These are phyloP conservation scores for Stegophylla sp. DNA, from an alignment of 2,888 invertebrate genomes.

Conservation along the genomic window DNA sequence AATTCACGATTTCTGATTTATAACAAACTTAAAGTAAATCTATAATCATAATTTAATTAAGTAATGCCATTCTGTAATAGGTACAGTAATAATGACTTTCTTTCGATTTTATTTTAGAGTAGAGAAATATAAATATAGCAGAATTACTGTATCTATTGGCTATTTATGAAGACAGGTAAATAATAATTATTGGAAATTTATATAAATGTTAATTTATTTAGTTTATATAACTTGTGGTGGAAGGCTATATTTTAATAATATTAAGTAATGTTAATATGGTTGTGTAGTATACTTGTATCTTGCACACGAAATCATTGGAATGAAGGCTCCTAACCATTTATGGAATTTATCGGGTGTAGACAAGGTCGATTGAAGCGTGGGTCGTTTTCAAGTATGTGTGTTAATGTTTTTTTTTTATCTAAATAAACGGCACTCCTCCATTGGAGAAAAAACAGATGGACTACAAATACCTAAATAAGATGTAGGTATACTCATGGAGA, in stretches of 20 bases:
- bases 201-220: background rate
- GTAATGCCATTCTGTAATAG: too few species aligned
- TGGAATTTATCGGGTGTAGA: slow-evolving; percentile 54
- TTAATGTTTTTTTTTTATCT: slow-evolving; percentile 22
- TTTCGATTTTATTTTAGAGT: too few species aligned
- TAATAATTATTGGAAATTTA: too few species aligned
- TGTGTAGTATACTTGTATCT: slow-evolving; percentile 33
- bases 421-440: slow-evolving; percentile 37
- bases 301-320: slow-evolving; percentile 46
- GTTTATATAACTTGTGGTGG: background rate
- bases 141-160: too few species aligned
- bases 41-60: too few species aligned
- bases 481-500: background rate
- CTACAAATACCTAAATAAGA: slow-evolving; percentile 18
- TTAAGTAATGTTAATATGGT: background rate
- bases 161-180: too few species aligned
- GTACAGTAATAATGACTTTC: too few species aligned
- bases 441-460: slow-evolving; percentile 10
- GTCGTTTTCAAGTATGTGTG: slow-evolving; percentile 30
- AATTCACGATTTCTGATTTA: background rate
- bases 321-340: slow-evolving; percentile 56
- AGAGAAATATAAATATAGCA: too few species aligned
- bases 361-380: slow-evolving; percentile 57
- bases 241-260: background rate
- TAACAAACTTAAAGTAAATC: background rate